Percentiles rank a stretch among this genome's conserved stretches.
These are phyloP conservation scores for Berghia stephanieae DNA, from an alignment of 1,140 invertebrate species.

Conservation along the genomic window DNA sequence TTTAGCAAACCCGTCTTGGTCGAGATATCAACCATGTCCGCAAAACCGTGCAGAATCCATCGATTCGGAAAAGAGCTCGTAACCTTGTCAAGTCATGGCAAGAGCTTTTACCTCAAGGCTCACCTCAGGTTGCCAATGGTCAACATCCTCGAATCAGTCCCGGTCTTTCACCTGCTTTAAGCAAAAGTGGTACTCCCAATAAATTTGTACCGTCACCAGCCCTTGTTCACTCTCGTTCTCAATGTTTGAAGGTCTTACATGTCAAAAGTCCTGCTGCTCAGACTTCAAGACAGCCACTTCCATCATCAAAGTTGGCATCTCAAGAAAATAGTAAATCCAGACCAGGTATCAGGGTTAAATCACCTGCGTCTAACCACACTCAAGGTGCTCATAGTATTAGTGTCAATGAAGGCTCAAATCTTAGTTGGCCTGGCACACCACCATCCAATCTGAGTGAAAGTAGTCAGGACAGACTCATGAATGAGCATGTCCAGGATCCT, in stretches of 20 bases:
- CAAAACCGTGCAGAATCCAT: constrained; percentile 27
- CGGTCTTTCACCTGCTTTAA: constrained; percentile 13
- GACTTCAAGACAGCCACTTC: not conserved
- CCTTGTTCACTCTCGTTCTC: constrained; percentile 11
- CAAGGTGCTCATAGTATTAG: not conserved
- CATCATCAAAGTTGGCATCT: not conserved
- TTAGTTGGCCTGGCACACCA: constrained; percentile 30
- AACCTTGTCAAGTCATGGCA: constrained; percentile 33
- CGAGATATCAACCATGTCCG: constrained; percentile 28
- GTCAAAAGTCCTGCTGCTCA: not conserved
- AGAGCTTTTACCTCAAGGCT: constrained; percentile 6
- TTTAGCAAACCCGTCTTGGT: constrained; percentile 28
- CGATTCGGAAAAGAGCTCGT: constrained; percentile 16
- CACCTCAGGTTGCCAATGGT: constrained; percentile 25
- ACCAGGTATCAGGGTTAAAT: not conserved
- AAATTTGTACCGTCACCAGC: constrained; percentile 27
- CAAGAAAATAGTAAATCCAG: not conserved
- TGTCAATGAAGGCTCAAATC: constrained; percentile 31
- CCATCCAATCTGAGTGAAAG: constrained; percentile 27
- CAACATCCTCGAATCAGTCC: constrained; percentile 29
- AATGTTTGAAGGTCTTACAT: not conserved
- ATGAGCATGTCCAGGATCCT: constrained; percentile 29
- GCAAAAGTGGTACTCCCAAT: not conserved
- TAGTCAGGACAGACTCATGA: constrained; percentile 30
- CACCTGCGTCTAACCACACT: not conserved